Conservation (phyloP, 2,113 vertebrate species). For the Nannobrachium achirus region DNA sequence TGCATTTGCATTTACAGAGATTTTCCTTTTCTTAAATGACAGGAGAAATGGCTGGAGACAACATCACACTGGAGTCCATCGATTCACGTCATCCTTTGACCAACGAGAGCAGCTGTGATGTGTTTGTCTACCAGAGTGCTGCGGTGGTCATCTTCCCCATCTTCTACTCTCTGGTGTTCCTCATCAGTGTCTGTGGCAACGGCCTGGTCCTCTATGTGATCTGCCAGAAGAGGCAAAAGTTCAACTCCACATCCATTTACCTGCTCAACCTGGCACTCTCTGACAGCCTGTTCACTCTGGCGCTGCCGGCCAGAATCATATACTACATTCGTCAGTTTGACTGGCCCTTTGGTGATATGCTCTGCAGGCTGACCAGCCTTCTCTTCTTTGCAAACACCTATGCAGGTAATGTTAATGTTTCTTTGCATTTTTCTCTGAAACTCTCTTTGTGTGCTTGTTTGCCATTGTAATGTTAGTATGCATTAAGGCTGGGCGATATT, state of each 20-base stretch:
- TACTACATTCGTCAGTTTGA: conserved; percentile 83
- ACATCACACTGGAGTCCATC: conserved; percentile 38
- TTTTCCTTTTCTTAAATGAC: conserved; percentile 9
- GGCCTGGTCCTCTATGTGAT: conserved; percentile 82
- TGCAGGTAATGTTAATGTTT: conserved; percentile 53
- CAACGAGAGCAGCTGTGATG: conserved; percentile 77
- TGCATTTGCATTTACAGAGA: not conserved
- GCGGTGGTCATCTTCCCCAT: conserved; percentile 78
- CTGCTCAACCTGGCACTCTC: conserved; percentile 85
- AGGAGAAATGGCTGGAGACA: conserved; percentile 48
- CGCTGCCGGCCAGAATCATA: conserved; percentile 80
- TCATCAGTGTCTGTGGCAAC: conserved; percentile 81
- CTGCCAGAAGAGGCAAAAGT: conserved; percentile 81
- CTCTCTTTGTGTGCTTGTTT: no score
- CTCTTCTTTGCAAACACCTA: conserved; percentile 87
- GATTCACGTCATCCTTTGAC: conserved; percentile 6
- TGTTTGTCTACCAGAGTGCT: conserved; percentile 70
- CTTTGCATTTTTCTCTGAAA: no score
- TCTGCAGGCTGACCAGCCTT: conserved; percentile 81
- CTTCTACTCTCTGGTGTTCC: conserved; percentile 80
- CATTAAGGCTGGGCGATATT: no score
- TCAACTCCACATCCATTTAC: conserved; percentile 85
- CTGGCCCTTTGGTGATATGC: conserved; percentile 85
- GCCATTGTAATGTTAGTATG: no score
- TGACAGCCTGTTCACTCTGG: conserved; percentile 83